These are phyloP conservation scores for Pogonocherus hispidulus DNA, from an alignment of 2,888 invertebrate species.

Conservation along the genomic window DNA sequence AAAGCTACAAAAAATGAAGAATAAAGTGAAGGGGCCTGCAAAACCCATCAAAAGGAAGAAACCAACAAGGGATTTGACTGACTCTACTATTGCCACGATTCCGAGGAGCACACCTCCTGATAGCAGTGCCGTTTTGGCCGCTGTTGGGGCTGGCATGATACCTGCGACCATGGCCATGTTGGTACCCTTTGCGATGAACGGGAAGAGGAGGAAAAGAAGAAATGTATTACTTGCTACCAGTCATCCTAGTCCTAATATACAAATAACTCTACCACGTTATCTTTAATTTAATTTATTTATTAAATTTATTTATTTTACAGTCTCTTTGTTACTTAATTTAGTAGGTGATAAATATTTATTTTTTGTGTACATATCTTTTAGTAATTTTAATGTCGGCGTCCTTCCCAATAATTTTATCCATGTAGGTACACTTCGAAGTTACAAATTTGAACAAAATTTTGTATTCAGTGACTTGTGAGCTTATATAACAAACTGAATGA, in stretches of 20 bases:
- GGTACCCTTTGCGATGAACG: conserved; percentile 82
- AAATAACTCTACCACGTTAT: conserved; percentile 39
- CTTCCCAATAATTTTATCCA: conserved; percentile 24
- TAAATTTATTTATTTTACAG: conserved; percentile 43
- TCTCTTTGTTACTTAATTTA: conserved; percentile 33
- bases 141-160: conserved; percentile 84
- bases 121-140: conserved; percentile 77
- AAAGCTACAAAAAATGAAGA: conserved; percentile 57
- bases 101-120: conserved; percentile 64
- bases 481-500: too few species aligned
- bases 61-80: conserved; percentile 28
- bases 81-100: conserved; percentile 39
- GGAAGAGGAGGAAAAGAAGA: conserved; percentile 63
- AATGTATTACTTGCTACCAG: neutral
- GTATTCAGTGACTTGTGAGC: too few species aligned
- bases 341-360: conserved; percentile 28
- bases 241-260: conserved; percentile 17
- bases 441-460: conserved; percentile 13
- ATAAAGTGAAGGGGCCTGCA: conserved; percentile 25
- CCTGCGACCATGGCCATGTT: conserved; percentile 87
- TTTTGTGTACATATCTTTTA: conserved; percentile 36
- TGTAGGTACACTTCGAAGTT: conserved; percentile 31
- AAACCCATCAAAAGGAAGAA: conserved; percentile 44
- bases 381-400: conserved; percentile 37
- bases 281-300: conserved; percentile 38